Percentiles rank a stretch among this genome's conserved stretches.
phyloP scores from a whole-genome alignment of 2,113 vertebrate genomes.

The Zosterops borbonicus region DNA sequence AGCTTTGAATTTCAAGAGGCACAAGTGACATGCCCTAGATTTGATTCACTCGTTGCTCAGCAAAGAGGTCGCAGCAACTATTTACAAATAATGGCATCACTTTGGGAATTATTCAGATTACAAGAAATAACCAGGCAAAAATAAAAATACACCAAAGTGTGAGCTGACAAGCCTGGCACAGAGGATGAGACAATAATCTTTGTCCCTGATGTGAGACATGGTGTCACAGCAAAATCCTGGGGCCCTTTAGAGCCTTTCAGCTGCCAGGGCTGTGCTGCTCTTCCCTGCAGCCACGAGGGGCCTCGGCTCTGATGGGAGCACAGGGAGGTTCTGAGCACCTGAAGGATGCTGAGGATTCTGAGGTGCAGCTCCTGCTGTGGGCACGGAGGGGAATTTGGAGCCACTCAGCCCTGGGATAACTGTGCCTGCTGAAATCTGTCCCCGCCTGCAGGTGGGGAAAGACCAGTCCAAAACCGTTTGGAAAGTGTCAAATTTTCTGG shows the following conservation, averaged over 20 bases:
- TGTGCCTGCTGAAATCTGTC: background rate
- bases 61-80: background rate
- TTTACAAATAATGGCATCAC: background rate
- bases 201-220: background rate
- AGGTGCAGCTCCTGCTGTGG: background rate
- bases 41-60: background rate
- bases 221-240: background rate
- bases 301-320: rapidly evolving
- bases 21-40: background rate
- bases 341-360: background rate
- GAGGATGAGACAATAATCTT: background rate
- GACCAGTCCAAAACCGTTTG: background rate
- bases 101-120: background rate
- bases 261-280: background rate
- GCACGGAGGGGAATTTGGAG: background rate
- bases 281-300: background rate
- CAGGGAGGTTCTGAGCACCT: background rate
- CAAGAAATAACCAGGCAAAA: conserved; percentile 16
- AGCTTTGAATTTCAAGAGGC: background rate
- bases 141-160: background rate
- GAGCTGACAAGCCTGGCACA: conserved; percentile 20
- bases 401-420: background rate
- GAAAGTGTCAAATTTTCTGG: background rate
- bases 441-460: rapidly evolving
- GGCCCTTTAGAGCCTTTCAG: background rate